These are phyloP conservation scores for Porites evermanni DNA, from an alignment of 92 coral and sea anemone species.

Conservation along the genomic window DNA sequence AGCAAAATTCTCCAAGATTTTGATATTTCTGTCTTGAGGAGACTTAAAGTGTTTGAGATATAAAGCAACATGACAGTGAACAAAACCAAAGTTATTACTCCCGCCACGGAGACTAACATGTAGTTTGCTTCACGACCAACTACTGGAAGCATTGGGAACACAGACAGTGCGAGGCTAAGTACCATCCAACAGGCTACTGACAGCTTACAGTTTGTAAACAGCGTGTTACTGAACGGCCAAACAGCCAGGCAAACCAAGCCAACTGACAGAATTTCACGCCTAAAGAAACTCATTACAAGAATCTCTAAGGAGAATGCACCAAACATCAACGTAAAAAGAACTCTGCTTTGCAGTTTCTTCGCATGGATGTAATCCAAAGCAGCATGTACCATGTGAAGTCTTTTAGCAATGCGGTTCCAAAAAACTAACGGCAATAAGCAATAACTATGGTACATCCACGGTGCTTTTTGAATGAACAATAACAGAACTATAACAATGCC, in stretches of 20 bases:
- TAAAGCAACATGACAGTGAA: conserved; percentile 55
- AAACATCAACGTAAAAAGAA: conserved; percentile 60
- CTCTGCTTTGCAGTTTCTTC: conserved; percentile 50
- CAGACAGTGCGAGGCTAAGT: conserved; percentile 63
- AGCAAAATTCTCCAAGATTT: conserved; percentile 56
- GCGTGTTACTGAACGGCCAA: conserved; percentile 84
- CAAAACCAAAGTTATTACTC: conserved; percentile 54
- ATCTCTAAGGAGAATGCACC: conserved; percentile 82
- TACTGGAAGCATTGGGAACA: conserved; percentile 90
- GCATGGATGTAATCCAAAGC: conserved; percentile 48
- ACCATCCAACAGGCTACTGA: conserved; percentile 69
- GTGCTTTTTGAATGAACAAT: conserved; percentile 80
- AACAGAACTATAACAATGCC: conserved; percentile 60
- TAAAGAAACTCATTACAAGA: conserved; percentile 88
- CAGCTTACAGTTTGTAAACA: conserved; percentile 47
- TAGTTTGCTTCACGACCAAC: conserved; percentile 96
- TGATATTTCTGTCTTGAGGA: conserved; percentile 54
- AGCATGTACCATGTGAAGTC: conserved; percentile 66
- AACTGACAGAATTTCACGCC: conserved; percentile 83
- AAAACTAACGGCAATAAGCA: conserved; percentile 84
- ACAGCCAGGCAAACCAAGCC: conserved; percentile 82
- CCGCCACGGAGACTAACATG: conserved; percentile 82
- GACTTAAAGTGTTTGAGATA: conserved; percentile 42
- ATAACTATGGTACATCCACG: conserved; percentile 89
- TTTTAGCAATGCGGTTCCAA: conserved; percentile 87